phyloP scores from a whole-genome alignment of 53 echinoderm and acorn worm species.

The Echinometra lucunter region DNA sequence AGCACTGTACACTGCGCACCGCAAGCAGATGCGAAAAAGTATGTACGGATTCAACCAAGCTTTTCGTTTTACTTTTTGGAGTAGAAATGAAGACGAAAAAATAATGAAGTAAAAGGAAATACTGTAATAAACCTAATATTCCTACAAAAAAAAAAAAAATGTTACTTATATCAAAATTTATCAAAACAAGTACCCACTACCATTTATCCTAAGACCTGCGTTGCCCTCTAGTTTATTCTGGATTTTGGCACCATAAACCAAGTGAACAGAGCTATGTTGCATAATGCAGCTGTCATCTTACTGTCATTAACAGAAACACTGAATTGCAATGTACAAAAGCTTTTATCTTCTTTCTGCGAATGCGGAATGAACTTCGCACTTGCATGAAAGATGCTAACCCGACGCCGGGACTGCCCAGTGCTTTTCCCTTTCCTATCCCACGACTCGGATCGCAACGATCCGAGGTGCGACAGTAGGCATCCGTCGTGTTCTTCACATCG shows the following conservation, averaged over 20 bases:
- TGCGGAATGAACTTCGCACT: neutral
- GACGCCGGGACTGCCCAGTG: neutral
- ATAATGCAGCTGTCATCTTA: constrained; percentile 29
- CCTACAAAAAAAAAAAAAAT: constrained; percentile 24
- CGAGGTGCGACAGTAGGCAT: neutral
- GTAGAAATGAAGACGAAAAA: constrained; percentile 47
- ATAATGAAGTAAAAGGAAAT: constrained; percentile 28
- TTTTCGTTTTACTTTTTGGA: neutral
- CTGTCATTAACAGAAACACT: constrained; percentile 1
- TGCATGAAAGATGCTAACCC: neutral
- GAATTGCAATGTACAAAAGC: constrained; percentile 40
- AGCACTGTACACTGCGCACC: constrained; percentile 16
- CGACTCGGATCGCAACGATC: neutral
- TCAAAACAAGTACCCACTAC: constrained; percentile 41
- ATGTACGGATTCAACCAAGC: neutral
- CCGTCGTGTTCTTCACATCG: neutral
- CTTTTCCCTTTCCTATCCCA: neutral
- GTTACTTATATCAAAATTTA: constrained; percentile 24
- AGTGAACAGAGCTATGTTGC: constrained; percentile 10
- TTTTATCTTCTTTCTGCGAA: neutral
- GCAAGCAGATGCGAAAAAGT: constrained; percentile 3
- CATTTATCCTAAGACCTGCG: neutral
- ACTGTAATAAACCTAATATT: constrained; percentile 5
- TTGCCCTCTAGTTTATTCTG: neutral
- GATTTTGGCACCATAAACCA: constrained; percentile 4